These are phyloP conservation scores for Pyrocephalus nanus DNA, from an alignment of 2,797 vertebrate species.

Conservation along the genomic window DNA sequence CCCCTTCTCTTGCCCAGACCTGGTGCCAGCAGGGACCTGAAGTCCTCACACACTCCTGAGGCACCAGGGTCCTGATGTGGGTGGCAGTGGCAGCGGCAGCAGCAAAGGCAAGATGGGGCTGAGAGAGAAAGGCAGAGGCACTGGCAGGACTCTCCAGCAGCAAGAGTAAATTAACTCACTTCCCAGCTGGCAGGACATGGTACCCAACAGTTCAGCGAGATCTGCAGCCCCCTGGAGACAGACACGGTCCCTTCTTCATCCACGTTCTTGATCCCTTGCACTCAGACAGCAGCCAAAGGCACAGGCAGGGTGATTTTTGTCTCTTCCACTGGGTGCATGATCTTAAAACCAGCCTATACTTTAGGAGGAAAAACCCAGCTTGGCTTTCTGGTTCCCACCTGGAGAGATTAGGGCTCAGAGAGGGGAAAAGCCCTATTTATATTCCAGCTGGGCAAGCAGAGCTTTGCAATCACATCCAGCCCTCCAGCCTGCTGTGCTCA, in stretches of 20 bases:
- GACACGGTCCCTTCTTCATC: not conserved
- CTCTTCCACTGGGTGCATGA: not conserved
- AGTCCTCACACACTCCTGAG: accelerated
- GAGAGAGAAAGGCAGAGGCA: not conserved
- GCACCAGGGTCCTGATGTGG: not conserved
- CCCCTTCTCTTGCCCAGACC: not conserved
- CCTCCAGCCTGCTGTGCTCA: not conserved
- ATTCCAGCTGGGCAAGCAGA: not conserved
- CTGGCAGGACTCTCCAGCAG: not conserved
- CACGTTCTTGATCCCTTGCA: not conserved
- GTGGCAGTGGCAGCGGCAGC: not conserved
- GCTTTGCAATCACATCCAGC: not conserved
- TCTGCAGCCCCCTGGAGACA: not conserved
- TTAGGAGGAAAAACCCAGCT: not conserved
- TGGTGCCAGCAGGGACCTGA: not conserved
- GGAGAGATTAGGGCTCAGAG: not conserved
- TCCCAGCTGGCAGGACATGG: not conserved
- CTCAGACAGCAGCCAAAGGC: not conserved
- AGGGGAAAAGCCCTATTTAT: not conserved
- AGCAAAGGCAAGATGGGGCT: not conserved
- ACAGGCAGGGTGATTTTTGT: not conserved
- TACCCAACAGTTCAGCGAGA: accelerated
- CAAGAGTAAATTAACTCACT: not conserved
- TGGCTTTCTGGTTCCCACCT: not conserved
- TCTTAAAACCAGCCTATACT: not conserved